Conservation (phyloP, 2,888 invertebrate species). For the Amphiduros pacificus region DNA sequence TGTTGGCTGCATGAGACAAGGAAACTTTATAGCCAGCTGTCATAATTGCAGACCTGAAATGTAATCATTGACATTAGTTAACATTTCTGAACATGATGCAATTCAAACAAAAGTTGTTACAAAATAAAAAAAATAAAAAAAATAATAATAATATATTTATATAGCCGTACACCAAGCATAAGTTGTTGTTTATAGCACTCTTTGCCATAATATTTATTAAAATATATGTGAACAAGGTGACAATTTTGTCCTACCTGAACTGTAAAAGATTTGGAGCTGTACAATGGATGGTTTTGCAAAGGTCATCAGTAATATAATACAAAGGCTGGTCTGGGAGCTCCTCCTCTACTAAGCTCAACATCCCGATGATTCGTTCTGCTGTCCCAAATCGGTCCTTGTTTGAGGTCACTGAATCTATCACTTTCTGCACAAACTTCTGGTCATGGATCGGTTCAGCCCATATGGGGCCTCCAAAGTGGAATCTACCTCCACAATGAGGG, state of each 20-base stretch:
- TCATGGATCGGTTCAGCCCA: conserved; percentile 89
- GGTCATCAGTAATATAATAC: conserved; percentile 80
- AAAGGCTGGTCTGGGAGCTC: conserved; percentile 84
- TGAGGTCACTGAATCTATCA: conserved; percentile 36
- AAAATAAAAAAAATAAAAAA: too few relatives aligned
- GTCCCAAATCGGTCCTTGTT: conserved; percentile 68
- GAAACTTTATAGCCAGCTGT: conserved; percentile 82
- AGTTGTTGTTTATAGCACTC: too few relatives aligned
- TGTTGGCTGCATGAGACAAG: conserved; percentile 84
- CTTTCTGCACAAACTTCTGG: conserved; percentile 71
- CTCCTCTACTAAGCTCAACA: conserved; percentile 71
- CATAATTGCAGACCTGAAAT: conserved; percentile 69
- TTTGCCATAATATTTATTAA: too few relatives aligned
- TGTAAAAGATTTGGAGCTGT: conserved; percentile 45
- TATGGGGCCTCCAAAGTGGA: conserved; percentile 87
- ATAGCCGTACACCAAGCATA: too few relatives aligned
- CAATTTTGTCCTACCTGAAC: conserved; percentile 65
- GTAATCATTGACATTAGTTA: neutral
- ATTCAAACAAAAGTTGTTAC: too few relatives aligned
- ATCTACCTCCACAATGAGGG: conserved; percentile 63
- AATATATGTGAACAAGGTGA: too few relatives aligned
- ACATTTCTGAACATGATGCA: too few relatives aligned
- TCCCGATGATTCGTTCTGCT: conserved; percentile 65
- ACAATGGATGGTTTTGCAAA: conserved; percentile 73
- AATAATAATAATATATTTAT: too few relatives aligned